phyloP scores from a whole-genome alignment of 2,888 invertebrate genomes.

The Ichneumoninae sp. region DNA sequence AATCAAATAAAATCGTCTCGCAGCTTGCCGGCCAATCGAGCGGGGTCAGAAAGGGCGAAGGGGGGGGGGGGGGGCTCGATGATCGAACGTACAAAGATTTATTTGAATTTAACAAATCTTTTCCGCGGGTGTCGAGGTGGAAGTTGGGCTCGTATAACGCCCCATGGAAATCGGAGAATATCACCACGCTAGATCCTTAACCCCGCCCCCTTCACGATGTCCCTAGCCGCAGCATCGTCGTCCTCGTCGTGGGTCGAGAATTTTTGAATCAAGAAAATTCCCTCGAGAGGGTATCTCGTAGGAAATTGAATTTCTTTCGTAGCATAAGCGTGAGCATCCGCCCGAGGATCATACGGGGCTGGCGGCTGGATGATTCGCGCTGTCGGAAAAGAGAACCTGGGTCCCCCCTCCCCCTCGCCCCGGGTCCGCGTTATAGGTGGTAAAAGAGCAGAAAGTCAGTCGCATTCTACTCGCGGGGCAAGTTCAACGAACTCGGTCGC shows the following conservation, averaged over 20 bases:
- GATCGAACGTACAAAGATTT: no score
- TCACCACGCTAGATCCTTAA: not conserved
- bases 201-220: not conserved
- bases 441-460: conserved; percentile 69
- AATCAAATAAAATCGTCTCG: no score
- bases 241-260: conserved; percentile 50
- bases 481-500: conserved; percentile 67
- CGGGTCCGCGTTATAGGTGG: conserved; percentile 64
- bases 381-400: conserved; percentile 57
- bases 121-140: no score
- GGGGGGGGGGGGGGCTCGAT: no score
- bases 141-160: no score
- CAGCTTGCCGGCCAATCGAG: no score
- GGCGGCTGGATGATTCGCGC: conserved; percentile 15
- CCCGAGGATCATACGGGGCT: conserved; percentile 63
- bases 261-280: conserved; percentile 68
- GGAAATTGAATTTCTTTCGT: conserved; percentile 67
- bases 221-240: not conserved
- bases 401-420: not conserved
- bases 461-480: conserved; percentile 66
- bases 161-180: no score
- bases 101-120: no score
- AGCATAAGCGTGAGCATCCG: conserved; percentile 65
- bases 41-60: no score
- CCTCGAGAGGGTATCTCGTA: conserved; percentile 65